Evolutionary conservation across 2,113 vertebrate genomes (phyloP), one percentile per base, ranked within the genome.

Genomic region (Solea solea): DNA sequence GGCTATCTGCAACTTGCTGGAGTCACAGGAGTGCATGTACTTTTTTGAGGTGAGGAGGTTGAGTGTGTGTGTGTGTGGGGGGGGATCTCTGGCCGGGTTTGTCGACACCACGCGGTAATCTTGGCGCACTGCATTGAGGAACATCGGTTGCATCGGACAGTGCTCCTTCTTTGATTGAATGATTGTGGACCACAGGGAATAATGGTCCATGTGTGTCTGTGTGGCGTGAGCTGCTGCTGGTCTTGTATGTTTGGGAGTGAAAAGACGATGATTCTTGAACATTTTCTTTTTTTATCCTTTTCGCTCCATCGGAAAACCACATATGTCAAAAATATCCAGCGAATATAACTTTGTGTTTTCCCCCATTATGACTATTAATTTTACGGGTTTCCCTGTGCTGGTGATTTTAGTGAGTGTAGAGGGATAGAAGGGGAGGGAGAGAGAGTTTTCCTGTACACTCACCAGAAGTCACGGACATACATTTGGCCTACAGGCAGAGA

Each of bases 401-500:
- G 25, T 7, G 42, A 58, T 54, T 9, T 48, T 9, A 5, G 48
- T 28, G 13, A 34, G 9, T 7, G 28, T 34, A 34, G 34, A 34
- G 34, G 34, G 34, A 2, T 34, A 34, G 3, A 34, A 34, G 3
- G 34, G 5, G 34, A 0, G 34, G 34, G 12, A 3, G 12, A 5
- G 10, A 4, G 11, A 11, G 16, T 13, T 69, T 64, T 57, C 39
- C 72, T 62, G 45, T 74, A 69, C 80, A 76, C 63, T 73, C 69
- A 64, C 83, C 83, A 88, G 71, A 88, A 88, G 79, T 81, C 69
- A 84, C 87, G 81, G 87, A 66, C 89, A 93, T 94, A 92, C 80
- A 94, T 86, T 90, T 89, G 80, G 86, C 84, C 83, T 88, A 90
- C 86, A 90, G 72, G 84, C 78, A 79, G 78, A 83, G 85, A 91